phyloP scores from a whole-genome alignment of 2,797 vertebrate genomes.

The Chrosomus eos region DNA sequence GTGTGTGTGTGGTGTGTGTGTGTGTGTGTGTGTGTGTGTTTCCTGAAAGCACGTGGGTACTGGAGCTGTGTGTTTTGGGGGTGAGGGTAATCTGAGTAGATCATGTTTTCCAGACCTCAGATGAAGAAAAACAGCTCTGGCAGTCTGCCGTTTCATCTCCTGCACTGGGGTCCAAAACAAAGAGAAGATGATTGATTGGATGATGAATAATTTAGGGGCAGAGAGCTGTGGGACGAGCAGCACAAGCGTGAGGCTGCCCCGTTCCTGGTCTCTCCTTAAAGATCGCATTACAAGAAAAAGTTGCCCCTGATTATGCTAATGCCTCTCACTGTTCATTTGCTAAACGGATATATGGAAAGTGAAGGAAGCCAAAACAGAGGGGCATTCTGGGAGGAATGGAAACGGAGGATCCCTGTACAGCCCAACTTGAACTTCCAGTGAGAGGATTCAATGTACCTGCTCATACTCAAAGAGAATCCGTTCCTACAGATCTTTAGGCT shows the following conservation, averaged over 20 bases:
- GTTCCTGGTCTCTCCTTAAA: conserved; percentile 67
- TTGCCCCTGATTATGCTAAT: conserved; percentile 79
- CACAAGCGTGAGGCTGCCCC: conserved; percentile 62
- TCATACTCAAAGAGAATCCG: conserved; percentile 11
- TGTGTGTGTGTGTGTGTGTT: conserved; percentile 39
- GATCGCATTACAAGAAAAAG: conserved; percentile 74
- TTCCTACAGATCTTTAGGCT: not conserved
- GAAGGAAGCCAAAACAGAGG: conserved; percentile 63
- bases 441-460: conserved; percentile 41
- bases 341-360: conserved; percentile 76
- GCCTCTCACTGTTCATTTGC: conserved; percentile 77
- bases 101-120: conserved; percentile 84
- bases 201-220: conserved; percentile 87
- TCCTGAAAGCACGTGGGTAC: conserved; percentile 42
- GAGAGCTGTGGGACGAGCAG: conserved; percentile 75
- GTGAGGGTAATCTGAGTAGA: conserved; percentile 80
- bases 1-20: conserved; percentile 23
- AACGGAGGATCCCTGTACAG: conserved; percentile 65
- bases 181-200: conserved; percentile 89
- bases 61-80: conserved; percentile 63
- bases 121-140: conserved; percentile 85
- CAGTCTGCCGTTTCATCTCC: conserved; percentile 83
- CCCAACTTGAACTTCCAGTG: conserved; percentile 68
- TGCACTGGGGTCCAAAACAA: conserved; percentile 87
- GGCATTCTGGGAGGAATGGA: conserved; percentile 24